phyloP scores from a whole-genome alignment of 1,140 invertebrate genomes.

The Drosophila saltans region DNA sequence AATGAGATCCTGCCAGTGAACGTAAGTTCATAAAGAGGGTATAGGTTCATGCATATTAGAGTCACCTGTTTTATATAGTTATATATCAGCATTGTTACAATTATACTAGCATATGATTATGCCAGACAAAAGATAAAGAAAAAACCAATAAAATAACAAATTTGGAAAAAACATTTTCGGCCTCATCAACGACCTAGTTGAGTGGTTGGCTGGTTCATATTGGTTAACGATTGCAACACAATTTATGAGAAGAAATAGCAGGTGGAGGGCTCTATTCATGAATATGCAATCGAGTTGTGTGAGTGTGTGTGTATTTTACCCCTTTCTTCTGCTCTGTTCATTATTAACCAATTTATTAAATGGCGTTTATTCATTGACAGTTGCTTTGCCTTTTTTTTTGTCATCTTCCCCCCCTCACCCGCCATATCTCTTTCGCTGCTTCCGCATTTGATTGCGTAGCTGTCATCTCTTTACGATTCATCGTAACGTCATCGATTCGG shows the following conservation, averaged over 20 bases:
- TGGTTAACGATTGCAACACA: slow-evolving; percentile 42
- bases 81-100: not conserved
- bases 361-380: slow-evolving; percentile 47
- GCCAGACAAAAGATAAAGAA: slow-evolving; percentile 7
- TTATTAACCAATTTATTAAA: slow-evolving; percentile 68
- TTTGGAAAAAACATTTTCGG: slow-evolving; percentile 10
- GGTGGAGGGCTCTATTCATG: slow-evolving; percentile 35
- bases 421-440: slow-evolving; percentile 37
- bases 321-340: slow-evolving; percentile 18
- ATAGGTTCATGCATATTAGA: not conserved
- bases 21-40: not conserved
- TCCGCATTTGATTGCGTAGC: slow-evolving; percentile 51
- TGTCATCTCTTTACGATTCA: slow-evolving; percentile 13
- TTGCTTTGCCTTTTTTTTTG: slow-evolving; percentile 34
- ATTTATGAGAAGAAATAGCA: slow-evolving; percentile 14
- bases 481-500: slow-evolving; percentile 16
- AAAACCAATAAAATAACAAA: slow-evolving; percentile 7
- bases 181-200: slow-evolving; percentile 6
- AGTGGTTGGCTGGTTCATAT: slow-evolving; percentile 22
- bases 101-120: not conserved
- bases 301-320: not conserved
- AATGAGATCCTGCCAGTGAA: no score
- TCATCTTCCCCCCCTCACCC: not conserved
- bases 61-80: not conserved
- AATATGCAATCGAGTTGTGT: slow-evolving; percentile 56